Evolutionary conservation across 1,140 invertebrate species (phyloP).

Genomic region (Papilio machaon): DNA sequence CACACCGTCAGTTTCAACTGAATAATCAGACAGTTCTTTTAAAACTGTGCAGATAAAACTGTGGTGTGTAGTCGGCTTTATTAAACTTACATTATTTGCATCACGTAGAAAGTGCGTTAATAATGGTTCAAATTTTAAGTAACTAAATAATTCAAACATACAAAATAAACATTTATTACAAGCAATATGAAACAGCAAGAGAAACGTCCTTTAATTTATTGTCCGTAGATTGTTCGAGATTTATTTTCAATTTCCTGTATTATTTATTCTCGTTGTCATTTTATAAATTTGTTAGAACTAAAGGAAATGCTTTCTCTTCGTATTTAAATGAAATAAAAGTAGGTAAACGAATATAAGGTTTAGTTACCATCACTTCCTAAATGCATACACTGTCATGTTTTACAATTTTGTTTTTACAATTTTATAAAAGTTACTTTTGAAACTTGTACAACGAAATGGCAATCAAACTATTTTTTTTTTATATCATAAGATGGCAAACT

Average conservation of each 20-base stretch:
- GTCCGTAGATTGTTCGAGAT: constrained; percentile 10
- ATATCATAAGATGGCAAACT: too few species aligned
- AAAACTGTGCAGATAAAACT: too few species aligned
- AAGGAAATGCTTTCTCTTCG: constrained; percentile 1
- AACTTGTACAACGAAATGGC: too few species aligned
- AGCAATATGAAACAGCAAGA: neutral
- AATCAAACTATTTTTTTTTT: too few species aligned
- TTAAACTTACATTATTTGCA: too few species aligned
- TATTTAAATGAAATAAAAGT: neutral
- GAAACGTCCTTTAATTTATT: constrained; percentile 1
- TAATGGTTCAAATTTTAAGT: neutral
- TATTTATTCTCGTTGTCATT: constrained; percentile 18
- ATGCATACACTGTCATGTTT: neutral
- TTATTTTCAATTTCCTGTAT: constrained; percentile 11
- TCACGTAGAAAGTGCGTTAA: neutral
- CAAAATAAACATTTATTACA: neutral
- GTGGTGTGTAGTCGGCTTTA: too few species aligned
- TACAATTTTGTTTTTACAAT: too few species aligned
- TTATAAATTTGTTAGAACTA: constrained; percentile 2
- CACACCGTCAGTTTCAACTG: too few species aligned
- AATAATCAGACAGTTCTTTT: too few species aligned
- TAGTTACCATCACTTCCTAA: neutral
- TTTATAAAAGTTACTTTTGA: too few species aligned
- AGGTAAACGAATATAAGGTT: neutral
- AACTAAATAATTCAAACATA: neutral